Conservation (phyloP, 2,888 invertebrate genomes). For the Neoaliturus tenellus region DNA sequence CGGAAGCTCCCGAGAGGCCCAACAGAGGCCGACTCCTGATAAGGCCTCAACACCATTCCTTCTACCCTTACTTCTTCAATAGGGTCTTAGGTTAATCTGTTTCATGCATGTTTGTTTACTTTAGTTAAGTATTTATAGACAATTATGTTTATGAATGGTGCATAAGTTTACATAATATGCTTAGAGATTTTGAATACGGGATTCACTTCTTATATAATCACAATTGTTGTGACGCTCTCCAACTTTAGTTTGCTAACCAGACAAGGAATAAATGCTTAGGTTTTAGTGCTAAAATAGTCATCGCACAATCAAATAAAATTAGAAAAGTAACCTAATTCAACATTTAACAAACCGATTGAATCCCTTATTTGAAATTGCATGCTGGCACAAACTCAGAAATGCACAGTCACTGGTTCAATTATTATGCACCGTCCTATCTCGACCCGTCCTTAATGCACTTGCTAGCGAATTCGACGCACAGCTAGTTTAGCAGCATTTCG, state of each 20-base stretch:
- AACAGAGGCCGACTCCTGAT: conserved; percentile 74
- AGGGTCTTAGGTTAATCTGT: conserved; percentile 73
- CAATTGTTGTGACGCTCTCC: background rate
- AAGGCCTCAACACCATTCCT: conserved; percentile 74
- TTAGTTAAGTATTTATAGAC: conserved; percentile 4
- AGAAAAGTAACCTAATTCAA: background rate
- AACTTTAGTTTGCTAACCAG: background rate
- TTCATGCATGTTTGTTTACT: conserved; percentile 20
- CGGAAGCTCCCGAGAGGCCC: conserved; percentile 70
- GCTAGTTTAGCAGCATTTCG: conserved; percentile 33
- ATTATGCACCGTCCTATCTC: conserved; percentile 61
- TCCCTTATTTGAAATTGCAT: conserved; percentile 40
- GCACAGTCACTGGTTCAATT: conserved; percentile 54
- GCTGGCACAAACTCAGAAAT: conserved; percentile 42
- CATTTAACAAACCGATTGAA: conserved; percentile 3
- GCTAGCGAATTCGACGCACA: conserved; percentile 40
- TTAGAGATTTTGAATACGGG: conserved; percentile 39
- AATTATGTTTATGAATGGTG: conserved; percentile 41
- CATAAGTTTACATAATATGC: conserved; percentile 47
- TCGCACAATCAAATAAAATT: background rate
- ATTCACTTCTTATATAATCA: conserved; percentile 17
- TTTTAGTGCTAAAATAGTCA: background rate
- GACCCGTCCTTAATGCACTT: conserved; percentile 57
- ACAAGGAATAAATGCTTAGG: background rate
- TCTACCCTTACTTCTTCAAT: conserved; percentile 76